Conservation (phyloP, 2,888 invertebrate genomes). For the Oligia latruncula region DNA sequence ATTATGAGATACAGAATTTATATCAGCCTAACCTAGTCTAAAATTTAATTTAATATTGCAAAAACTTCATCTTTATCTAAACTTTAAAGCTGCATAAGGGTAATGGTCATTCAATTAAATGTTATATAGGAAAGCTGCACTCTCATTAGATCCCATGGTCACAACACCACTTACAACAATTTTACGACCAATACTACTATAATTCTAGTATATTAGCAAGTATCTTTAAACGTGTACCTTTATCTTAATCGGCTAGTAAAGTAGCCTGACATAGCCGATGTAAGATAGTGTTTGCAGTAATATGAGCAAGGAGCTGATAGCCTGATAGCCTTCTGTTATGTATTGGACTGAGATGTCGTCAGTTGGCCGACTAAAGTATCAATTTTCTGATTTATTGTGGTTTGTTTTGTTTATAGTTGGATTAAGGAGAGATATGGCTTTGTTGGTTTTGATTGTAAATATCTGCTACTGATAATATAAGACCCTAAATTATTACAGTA, state of each 20-base stretch:
- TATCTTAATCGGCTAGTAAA: slow-evolving; percentile 52
- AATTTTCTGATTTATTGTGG: slow-evolving; percentile 14
- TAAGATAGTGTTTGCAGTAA: slow-evolving; percentile 44
- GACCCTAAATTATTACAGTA: not conserved
- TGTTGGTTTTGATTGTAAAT: not conserved
- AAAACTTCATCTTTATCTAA: slow-evolving; percentile 1
- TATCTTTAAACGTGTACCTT: slow-evolving; percentile 34
- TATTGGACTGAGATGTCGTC: slow-evolving; percentile 21
- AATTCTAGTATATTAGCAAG: slow-evolving; percentile 19
- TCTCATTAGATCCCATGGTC: slow-evolving; percentile 11
- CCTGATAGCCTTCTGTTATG: slow-evolving; percentile 41
- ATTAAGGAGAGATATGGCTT: not conserved
- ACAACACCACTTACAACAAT: slow-evolving; percentile 14
- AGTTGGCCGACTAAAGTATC: slow-evolving; percentile 17
- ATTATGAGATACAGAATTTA: not conserved
- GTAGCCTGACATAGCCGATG: slow-evolving; percentile 22
- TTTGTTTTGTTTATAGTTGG: slow-evolving; percentile 16
- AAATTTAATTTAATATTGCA: not conserved
- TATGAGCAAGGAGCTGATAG: slow-evolving; percentile 48
- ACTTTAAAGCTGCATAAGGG: not conserved
- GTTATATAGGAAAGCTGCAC: slow-evolving; percentile 1
- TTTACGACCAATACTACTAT: slow-evolving; percentile 29
- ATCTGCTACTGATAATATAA: not conserved
- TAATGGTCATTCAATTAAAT: not conserved
- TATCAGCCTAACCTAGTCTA: not conserved